Conservation (phyloP, 2,888 invertebrate genomes). For the Eilema sororculum region DNA sequence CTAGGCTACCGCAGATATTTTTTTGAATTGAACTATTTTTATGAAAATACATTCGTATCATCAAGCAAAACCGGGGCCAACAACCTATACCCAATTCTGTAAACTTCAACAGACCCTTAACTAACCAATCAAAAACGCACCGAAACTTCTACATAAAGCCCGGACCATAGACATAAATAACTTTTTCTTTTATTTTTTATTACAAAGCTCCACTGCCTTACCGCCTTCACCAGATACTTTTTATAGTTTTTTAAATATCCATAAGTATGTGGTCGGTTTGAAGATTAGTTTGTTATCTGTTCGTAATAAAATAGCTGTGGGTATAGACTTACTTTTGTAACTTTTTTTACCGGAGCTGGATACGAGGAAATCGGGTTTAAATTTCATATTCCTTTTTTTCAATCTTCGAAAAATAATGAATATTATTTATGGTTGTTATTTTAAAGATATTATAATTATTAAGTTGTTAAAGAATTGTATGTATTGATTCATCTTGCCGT, state of each 20-base stretch:
- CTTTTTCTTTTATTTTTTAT: constrained; percentile 70
- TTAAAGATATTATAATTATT: constrained; percentile 6
- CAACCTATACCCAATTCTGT: background rate
- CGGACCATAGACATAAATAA: constrained; percentile 68
- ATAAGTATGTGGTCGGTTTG: constrained; percentile 62
- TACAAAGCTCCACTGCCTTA: constrained; percentile 63
- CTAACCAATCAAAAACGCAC: constrained; percentile 23
- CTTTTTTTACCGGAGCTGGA: constrained; percentile 37
- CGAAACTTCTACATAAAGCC: constrained; percentile 27
- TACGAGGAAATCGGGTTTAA: constrained; percentile 48
- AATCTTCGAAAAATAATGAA: constrained; percentile 24
- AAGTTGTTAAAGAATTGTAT: background rate
- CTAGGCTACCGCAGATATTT: too few species aligned
- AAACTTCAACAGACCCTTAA: constrained; percentile 14
- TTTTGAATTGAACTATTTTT: too few species aligned
- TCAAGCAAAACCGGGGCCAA: background rate
- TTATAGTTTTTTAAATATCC: constrained; percentile 84
- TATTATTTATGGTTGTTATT: constrained; percentile 14
- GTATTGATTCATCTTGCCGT: background rate
- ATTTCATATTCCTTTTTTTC: constrained; percentile 25
- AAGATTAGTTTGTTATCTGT: constrained; percentile 82
- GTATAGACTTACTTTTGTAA: constrained; percentile 54
- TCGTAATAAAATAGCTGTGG: constrained; percentile 77
- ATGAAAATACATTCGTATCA: background rate
- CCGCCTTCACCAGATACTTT: constrained; percentile 68